Percentiles rank a stretch among this genome's conserved stretches.
phyloP scores from a whole-genome alignment of 2,888 invertebrate genomes.

The Nymphalis polychloros region DNA sequence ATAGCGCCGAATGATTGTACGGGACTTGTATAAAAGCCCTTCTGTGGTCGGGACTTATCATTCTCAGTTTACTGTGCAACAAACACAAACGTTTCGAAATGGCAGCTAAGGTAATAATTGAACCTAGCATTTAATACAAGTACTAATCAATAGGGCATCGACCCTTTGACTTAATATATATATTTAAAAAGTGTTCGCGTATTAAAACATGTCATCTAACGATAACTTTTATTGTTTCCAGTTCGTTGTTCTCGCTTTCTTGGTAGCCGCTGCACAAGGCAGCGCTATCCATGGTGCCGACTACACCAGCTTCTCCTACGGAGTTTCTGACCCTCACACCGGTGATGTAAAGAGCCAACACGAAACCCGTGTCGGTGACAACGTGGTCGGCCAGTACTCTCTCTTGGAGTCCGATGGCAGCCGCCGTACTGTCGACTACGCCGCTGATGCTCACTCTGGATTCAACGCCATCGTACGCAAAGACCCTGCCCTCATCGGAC shows the following conservation, averaged over 20 bases:
- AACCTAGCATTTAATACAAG: conserved; percentile 27
- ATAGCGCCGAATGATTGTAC: conserved; percentile 63
- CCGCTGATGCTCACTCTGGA: conserved; percentile 77
- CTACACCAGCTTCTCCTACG: conserved; percentile 75
- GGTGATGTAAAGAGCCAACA: conserved; percentile 80
- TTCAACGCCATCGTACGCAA: conserved; percentile 82
- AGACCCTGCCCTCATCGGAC: conserved; percentile 62
- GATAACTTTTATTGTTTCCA: conserved; percentile 53
- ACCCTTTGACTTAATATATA: neutral
- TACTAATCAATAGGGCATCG: conserved; percentile 8
- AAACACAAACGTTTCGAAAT: conserved; percentile 71
- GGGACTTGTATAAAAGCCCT: conserved; percentile 65
- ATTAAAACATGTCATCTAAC: neutral
- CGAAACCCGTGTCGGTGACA: conserved; percentile 83
- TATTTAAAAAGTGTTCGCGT: neutral
- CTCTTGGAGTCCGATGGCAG: conserved; percentile 83
- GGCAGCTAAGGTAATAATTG: conserved; percentile 72
- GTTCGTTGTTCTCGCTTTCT: conserved; percentile 70
- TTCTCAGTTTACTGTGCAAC: conserved; percentile 74
- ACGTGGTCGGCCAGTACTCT: conserved; percentile 80
- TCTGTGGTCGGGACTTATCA: conserved; percentile 62
- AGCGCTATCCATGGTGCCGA: conserved; percentile 67
- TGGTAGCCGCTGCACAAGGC: conserved; percentile 70
- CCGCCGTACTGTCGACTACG: conserved; percentile 84
- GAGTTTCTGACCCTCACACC: conserved; percentile 73